Base-by-base conservation (phyloP, 2,113 vertebrate genomes). In the Phalacrocorax brasilianus region DNA sequence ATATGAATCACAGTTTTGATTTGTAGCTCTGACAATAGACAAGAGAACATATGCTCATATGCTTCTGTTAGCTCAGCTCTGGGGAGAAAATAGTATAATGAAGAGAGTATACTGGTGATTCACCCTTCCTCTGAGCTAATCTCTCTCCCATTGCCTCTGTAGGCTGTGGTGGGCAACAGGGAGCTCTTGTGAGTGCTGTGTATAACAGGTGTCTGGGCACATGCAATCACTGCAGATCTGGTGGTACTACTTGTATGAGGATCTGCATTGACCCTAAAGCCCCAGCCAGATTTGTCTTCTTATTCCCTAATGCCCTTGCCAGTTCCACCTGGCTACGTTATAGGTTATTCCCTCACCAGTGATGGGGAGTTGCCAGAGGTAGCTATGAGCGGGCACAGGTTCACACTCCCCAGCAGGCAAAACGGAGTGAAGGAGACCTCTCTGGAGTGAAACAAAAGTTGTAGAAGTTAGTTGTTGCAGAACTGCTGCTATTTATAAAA, bases 1-100 rank as follows among this genome's bases (percentile, higher is more conserved):
- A 49, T n/a, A 79, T 88, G 82, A 97, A 87, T 91, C 74, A 79
- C 27, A 82, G 88, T 87, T 95, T 94, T 89, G 91, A 61, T 91
- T 55, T 93, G 73, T 82, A 85, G n/a, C 16, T 85, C 62, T 95
- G 88, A 95, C 58, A 96, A 94, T 78, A 93, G 74, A 73, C 87
- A 87, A 67, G 89, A 65, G 87, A 94, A 89, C 71, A 91, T 91
- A 89, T 65, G 78, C 38, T 95, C 53, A 32, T 35, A n/a, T 20
- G 44, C 72, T 95, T 90, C 85, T 93, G 67, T 83, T 70, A 94
- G 62, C 67, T 79, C 81, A 93, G 68, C 38, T 83, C 42, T 89
- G 47, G 62, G 88, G 75, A 88, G 66, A 95, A 96, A 93, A 93
- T 15, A 73, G 38, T 63, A 32, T 33, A 7, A 58, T 0, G 1